Evolutionary conservation across 2,113 vertebrate genomes (phyloP).

Genomic region (Actenoides lindsayi): DNA sequence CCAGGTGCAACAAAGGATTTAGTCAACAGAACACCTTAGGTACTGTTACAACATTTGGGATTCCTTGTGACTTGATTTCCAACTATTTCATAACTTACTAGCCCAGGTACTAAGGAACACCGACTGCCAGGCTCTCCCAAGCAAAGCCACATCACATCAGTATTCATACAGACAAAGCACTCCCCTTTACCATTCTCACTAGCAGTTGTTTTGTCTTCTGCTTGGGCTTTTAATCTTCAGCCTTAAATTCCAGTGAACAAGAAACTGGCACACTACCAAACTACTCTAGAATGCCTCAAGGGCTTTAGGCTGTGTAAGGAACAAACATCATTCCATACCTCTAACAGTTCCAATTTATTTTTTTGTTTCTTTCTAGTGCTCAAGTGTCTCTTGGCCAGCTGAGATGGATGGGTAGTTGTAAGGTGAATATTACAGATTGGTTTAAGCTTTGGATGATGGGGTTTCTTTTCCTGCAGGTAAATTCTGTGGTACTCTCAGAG

Average conservation of each 20-base stretch:
- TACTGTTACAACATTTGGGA: background rate
- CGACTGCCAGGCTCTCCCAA: background rate
- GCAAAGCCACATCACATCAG: background rate
- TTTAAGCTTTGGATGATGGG: background rate
- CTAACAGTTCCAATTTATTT: background rate
- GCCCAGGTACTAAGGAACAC: background rate
- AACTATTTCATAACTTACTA: background rate
- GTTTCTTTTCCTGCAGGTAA: background rate
- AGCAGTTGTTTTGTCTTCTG: conserved; percentile 4
- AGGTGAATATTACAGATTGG: background rate
- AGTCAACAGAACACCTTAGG: background rate
- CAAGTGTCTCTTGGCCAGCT: background rate
- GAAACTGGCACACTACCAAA: background rate
- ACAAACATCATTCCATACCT: background rate
- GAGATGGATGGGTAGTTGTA: background rate
- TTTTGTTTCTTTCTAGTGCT: background rate
- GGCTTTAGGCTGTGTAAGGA: background rate
- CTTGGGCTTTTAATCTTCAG: conserved; percentile 10
- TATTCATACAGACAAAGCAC: background rate
- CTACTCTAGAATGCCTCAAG: background rate
- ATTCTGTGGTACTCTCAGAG: background rate
- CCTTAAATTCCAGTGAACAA: conserved; percentile 34
- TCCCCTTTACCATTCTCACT: conserved; percentile 11
- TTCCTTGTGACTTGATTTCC: background rate
- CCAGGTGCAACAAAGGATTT: background rate